phyloP scores from a whole-genome alignment of 2,113 vertebrate species.

The Microtus richardsoni region DNA sequence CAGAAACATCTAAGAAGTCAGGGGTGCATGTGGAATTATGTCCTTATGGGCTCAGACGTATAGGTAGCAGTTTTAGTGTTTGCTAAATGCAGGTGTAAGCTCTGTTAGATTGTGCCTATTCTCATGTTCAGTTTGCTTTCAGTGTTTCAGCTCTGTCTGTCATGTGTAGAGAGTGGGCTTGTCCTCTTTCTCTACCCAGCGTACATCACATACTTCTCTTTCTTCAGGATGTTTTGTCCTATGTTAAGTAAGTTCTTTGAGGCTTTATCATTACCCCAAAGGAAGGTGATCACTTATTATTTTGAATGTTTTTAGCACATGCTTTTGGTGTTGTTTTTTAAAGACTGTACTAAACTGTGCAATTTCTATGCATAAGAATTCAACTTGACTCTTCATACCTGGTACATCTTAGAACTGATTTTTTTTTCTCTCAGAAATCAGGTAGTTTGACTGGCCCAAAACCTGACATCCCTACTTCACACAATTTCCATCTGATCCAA shows the following conservation, averaged over 20 bases:
- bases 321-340: neutral
- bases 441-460: neutral
- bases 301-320: neutral
- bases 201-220: neutral
- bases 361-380: neutral
- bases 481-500: neutral
- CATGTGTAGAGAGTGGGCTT: neutral
- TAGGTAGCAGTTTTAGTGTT: neutral
- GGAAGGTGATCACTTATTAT: fast-evolving
- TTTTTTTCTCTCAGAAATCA: neutral
- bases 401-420: neutral
- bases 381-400: neutral
- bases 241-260: neutral
- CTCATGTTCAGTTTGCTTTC: neutral
- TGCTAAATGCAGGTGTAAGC: neutral
- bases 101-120: neutral
- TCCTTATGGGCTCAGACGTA: neutral
- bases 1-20: neutral
- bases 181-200: neutral
- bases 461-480: neutral
- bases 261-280: neutral
- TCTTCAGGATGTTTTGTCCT: neutral
- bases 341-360: neutral
- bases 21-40: neutral
- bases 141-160: neutral